A percentile compares a stretch with the other conserved stretches of the same genome.
These are phyloP conservation scores for Agrochola lota DNA, from an alignment of 2,888 invertebrate species.

Conservation along the genomic window DNA sequence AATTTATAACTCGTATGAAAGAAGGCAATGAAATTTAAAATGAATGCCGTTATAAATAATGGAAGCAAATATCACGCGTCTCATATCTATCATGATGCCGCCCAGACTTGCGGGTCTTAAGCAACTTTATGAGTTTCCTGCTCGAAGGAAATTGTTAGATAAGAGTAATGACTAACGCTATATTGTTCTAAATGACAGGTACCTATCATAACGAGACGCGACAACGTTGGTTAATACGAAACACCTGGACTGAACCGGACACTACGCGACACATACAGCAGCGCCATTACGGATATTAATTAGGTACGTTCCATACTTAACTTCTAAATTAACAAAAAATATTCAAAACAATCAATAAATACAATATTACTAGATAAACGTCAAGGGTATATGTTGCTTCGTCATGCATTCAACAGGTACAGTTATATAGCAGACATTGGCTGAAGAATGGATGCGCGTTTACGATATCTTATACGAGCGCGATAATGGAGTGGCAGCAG, in stretches of 20 bases:
- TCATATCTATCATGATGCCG: conserved; percentile 38
- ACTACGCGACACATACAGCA: conserved; percentile 30
- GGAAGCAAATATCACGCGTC: conserved; percentile 29
- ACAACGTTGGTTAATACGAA: conserved; percentile 28
- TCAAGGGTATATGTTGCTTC: conserved; percentile 66
- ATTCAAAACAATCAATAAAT: conserved; percentile 63
- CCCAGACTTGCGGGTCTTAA: conserved; percentile 10
- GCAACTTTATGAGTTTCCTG: conserved; percentile 40
- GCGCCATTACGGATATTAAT: conserved; percentile 57
- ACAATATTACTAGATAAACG: conserved; percentile 60
- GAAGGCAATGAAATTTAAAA: conserved; percentile 10
- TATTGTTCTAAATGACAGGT: conserved; percentile 18
- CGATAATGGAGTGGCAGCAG: conserved; percentile 55
- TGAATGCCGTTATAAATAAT: conserved; percentile 33
- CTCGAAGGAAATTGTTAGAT: conserved; percentile 21
- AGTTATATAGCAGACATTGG: conserved; percentile 77
- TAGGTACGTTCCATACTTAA: conserved; percentile 27
- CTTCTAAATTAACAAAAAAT: conserved; percentile 32
- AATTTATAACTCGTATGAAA: conserved; percentile 9
- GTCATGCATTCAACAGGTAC: conserved; percentile 87
- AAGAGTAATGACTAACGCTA: conserved; percentile 29
- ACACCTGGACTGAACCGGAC: conserved; percentile 29
- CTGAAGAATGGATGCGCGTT: conserved; percentile 73
- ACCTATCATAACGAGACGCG: conserved; percentile 21
- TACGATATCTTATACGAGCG: conserved; percentile 65